phyloP scores from a whole-genome alignment of 2,797 vertebrate species.

The Cheirogaleus major region DNA sequence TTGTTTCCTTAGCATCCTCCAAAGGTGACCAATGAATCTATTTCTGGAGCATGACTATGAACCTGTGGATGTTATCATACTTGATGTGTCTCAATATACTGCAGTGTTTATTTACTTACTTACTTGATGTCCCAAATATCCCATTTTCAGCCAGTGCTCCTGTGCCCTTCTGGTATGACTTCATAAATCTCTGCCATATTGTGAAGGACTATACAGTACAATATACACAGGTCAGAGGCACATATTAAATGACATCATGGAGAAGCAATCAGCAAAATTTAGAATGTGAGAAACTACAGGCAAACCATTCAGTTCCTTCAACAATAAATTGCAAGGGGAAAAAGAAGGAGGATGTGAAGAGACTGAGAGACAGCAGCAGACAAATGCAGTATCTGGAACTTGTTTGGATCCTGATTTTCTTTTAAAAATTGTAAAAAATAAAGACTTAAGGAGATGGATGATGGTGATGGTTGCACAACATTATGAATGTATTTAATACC shows the following conservation, averaged over 20 bases:
- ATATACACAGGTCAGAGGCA: neutral
- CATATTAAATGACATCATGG: neutral
- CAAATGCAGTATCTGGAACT: neutral
- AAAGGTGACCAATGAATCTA: neutral
- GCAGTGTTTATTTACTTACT: neutral
- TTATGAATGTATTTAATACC: neutral
- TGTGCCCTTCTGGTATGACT: neutral
- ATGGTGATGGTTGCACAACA: neutral
- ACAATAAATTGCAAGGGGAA: neutral
- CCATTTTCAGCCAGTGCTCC: neutral
- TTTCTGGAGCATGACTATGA: slow-evolving; percentile 15
- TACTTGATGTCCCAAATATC: neutral
- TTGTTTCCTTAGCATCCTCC: neutral
- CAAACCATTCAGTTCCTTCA: neutral
- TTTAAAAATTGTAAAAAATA: neutral
- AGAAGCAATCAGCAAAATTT: neutral
- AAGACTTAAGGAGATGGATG: neutral
- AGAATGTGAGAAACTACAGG: neutral
- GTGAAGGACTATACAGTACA: neutral
- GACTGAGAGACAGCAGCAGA: neutral
- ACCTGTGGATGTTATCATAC: neutral
- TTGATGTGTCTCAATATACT: neutral
- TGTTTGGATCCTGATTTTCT: neutral
- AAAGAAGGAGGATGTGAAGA: neutral
- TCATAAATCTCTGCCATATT: neutral